phyloP scores from a whole-genome alignment of 2,888 invertebrate species.

The Ophioninae sp. region DNA sequence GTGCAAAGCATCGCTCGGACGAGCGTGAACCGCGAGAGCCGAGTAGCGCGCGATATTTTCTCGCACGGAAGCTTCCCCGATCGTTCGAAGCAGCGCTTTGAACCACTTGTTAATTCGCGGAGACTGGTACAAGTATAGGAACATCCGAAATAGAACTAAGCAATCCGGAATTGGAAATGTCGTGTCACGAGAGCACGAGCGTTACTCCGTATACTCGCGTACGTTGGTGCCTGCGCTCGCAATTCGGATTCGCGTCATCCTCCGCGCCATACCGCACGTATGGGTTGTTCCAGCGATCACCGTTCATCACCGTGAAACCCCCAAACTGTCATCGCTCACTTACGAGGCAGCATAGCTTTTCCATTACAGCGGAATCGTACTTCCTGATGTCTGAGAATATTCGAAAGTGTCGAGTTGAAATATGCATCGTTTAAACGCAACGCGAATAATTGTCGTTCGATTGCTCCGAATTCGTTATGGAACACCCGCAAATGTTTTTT shows the following conservation, averaged over 20 bases:
- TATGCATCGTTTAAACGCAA: too few relatives aligned
- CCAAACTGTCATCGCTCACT: slow-evolving; percentile 28
- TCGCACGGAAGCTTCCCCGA: slow-evolving; percentile 37
- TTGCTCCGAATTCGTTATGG: too few relatives aligned
- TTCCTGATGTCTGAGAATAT: slow-evolving; percentile 21
- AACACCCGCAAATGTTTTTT: too few relatives aligned
- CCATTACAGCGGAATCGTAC: slow-evolving; percentile 50
- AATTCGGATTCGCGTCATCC: slow-evolving; percentile 19
- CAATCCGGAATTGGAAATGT: slow-evolving; percentile 66
- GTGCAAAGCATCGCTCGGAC: slow-evolving; percentile 7
- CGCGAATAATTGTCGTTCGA: too few relatives aligned
- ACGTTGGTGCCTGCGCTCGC: slow-evolving; percentile 2
- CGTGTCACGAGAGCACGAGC: slow-evolving; percentile 50
- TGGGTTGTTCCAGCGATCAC: slow-evolving; percentile 16
- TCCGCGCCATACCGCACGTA: slow-evolving; percentile 13
- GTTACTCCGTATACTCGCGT: slow-evolving; percentile 28
- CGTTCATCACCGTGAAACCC: not conserved
- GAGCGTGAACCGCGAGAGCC: too few relatives aligned
- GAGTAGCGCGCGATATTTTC: not conserved
- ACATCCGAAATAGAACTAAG: slow-evolving; percentile 61
- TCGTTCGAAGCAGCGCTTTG: slow-evolving; percentile 60
- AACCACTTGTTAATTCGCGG: slow-evolving; percentile 66
- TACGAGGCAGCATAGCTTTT: slow-evolving; percentile 40
- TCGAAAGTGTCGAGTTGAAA: slow-evolving; percentile 4
- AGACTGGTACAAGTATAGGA: slow-evolving; percentile 63